Evolutionary conservation across 1,140 invertebrate genomes (phyloP).

Genomic region (Ditylenchus dipsaci): DNA sequence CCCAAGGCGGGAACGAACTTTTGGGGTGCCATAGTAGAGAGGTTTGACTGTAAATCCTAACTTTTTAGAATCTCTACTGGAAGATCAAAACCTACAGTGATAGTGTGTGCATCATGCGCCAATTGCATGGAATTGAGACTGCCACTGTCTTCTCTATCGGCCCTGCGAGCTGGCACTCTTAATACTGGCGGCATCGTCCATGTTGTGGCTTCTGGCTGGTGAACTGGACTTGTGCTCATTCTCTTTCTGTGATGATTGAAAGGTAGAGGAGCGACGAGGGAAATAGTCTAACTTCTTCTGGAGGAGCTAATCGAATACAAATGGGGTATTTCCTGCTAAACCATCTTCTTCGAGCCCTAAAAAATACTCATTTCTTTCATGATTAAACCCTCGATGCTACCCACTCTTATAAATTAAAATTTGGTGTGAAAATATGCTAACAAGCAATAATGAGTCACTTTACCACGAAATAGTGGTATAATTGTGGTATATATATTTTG

Average conservation of each 20-base stretch:
- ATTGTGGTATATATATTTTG: too few species aligned
- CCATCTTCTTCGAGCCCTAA: slow-evolving; percentile 48
- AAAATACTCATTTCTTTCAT: too few species aligned
- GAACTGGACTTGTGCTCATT: neutral
- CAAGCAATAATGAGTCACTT: too few species aligned
- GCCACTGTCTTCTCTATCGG: neutral
- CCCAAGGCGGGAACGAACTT: too few species aligned
- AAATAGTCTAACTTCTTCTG: neutral
- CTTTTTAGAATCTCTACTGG: too few species aligned
- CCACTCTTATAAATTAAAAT: too few species aligned
- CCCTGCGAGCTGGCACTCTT: neutral
- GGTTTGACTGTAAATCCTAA: too few species aligned
- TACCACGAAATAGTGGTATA: too few species aligned
- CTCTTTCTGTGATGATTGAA: neutral
- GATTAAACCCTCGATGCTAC: too few species aligned
- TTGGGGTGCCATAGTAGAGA: too few species aligned
- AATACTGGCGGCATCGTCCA: neutral
- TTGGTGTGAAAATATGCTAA: too few species aligned
- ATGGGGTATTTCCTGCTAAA: slow-evolving; percentile 54
- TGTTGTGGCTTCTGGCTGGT: neutral
- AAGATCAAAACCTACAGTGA: neutral
- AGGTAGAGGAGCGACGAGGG: neutral
- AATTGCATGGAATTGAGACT: neutral
- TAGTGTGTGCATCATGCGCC: neutral
- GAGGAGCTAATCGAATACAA: slow-evolving; percentile 46